Conservation (phyloP, 2,113 vertebrate species). For the Asarcornis scutulata region DNA sequence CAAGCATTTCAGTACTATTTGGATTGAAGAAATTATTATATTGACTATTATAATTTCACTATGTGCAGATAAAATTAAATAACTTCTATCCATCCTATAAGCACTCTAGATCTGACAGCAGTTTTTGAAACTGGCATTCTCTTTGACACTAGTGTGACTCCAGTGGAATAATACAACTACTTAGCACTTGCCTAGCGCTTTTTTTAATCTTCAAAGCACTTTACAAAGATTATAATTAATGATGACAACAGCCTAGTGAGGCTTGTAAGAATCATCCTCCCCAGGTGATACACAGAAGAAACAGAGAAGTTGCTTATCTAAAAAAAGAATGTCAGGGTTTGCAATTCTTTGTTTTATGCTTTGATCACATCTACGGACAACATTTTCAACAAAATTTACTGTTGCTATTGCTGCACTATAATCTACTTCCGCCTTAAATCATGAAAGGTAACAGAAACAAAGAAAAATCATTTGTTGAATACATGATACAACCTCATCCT, state of each 20-base stretch:
- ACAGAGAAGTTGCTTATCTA: background rate
- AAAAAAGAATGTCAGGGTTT: background rate
- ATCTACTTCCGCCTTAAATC: background rate
- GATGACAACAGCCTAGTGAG: constrained; percentile 43
- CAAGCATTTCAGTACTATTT: background rate
- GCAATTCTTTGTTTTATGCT: background rate
- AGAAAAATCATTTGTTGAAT: background rate
- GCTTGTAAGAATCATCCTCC: constrained; percentile 19
- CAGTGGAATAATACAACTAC: constrained; percentile 45
- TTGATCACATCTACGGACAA: background rate
- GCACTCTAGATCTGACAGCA: constrained; percentile 1
- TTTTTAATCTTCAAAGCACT: constrained; percentile 57
- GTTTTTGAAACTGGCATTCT: constrained; percentile 46
- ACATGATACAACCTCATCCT: background rate
- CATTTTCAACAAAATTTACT: background rate
- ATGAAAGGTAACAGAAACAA: background rate
- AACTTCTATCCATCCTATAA: constrained; percentile 1
- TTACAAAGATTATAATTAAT: constrained; percentile 59
- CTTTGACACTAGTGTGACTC: constrained; percentile 38
- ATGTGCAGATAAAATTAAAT: background rate
- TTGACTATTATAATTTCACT: background rate
- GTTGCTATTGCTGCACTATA: background rate
- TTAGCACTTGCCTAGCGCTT: constrained; percentile 54
- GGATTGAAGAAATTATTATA: background rate
- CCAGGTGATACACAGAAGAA: background rate